Base-by-base conservation (phyloP, 2,797 vertebrate genomes). In the Babyrousa celebensis region DNA sequence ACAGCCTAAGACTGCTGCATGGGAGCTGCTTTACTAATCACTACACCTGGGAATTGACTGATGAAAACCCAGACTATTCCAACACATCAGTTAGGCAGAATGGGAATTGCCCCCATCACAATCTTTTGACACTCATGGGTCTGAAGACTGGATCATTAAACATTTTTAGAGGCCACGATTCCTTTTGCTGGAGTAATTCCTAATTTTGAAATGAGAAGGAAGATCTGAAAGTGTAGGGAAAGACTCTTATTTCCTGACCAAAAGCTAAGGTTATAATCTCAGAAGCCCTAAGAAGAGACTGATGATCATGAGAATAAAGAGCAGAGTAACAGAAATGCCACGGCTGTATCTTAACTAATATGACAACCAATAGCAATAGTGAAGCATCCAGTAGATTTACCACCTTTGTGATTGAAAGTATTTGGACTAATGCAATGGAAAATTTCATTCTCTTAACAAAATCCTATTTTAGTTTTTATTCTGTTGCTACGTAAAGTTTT, bases 191-290 rank as follows among this genome's bases (percentile, higher is more conserved):
- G 40, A 92, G 32, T 79, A 68, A 83, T 85, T 88, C 29, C 62
- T 62, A 54, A 25, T 94, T 95, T 88, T 52, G 56, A 85, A 90
- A 86, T 83, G 32, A 72, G 58, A 58, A 54, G 77, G 60, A 80
- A 94, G 56, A 3, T 15, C 27, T 48, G 1, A 65, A 75, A 89
- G 87, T 9, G 15, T 36, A 54, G 12, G 29, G 60, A 48, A 84
- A 48, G 23, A 0, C 5, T 85, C 85, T 58, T 88, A 85, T 67
- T 96, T 94, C 18, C 23, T 3, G 48, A n/a, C 18, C 56, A 89
- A 92, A 90, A 94, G 48, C 75, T 62, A 92, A 92, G 27, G 25
- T 43, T 43, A 4, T 20, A 77, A 71, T 74, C 12, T 63, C 56
- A 88, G 70, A 48, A 78, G 23, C 7, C n/a, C 86, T 75, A 40